phyloP scores from a whole-genome alignment of 2,113 vertebrate genomes.

The Paramisgurnus dabryanus region DNA sequence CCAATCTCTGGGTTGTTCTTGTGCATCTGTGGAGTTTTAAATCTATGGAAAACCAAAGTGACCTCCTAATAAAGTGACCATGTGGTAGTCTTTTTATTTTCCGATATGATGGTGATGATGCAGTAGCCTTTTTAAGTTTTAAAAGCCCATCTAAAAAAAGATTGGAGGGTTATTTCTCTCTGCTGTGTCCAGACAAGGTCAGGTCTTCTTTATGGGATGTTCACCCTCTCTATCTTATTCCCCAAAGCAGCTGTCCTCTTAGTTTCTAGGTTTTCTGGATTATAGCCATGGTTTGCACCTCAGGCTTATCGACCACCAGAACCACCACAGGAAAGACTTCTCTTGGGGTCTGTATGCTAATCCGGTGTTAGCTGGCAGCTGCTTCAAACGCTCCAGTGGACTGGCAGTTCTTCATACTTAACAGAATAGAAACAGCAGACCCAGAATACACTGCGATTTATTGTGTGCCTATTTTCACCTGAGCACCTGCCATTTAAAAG shows the following conservation, averaged over 20 bases:
- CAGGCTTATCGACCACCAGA: slow-evolving; percentile 33
- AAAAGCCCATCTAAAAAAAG: neutral
- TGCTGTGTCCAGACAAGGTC: neutral
- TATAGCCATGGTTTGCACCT: slow-evolving; percentile 15
- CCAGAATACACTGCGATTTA: slow-evolving; percentile 46
- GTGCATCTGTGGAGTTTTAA: too few species aligned
- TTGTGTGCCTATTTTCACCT: slow-evolving; percentile 47
- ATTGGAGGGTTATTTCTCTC: slow-evolving; percentile 18
- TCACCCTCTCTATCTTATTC: neutral
- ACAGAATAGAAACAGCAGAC: slow-evolving; percentile 29
- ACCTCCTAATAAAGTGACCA: neutral
- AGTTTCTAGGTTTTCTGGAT: slow-evolving; percentile 6
- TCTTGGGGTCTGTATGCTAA: slow-evolving; percentile 39
- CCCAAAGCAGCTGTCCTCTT: slow-evolving; percentile 16
- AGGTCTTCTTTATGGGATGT: neutral
- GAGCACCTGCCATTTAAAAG: slow-evolving; percentile 38
- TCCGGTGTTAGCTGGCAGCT: slow-evolving; percentile 40
- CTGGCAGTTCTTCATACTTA: slow-evolving; percentile 22
- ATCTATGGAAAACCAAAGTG: neutral
- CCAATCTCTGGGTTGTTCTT: too few species aligned
- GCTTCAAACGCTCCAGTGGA: slow-evolving; percentile 42
- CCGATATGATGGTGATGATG: too few species aligned
- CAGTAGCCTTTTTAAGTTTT: slow-evolving; percentile 1
- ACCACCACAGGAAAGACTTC: slow-evolving; percentile 34
- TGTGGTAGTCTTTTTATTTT: neutral